Conservation (phyloP, 30 jellyfish, hydroid and myxozoan species). For the Hydractinia symbiolongicarpus region DNA sequence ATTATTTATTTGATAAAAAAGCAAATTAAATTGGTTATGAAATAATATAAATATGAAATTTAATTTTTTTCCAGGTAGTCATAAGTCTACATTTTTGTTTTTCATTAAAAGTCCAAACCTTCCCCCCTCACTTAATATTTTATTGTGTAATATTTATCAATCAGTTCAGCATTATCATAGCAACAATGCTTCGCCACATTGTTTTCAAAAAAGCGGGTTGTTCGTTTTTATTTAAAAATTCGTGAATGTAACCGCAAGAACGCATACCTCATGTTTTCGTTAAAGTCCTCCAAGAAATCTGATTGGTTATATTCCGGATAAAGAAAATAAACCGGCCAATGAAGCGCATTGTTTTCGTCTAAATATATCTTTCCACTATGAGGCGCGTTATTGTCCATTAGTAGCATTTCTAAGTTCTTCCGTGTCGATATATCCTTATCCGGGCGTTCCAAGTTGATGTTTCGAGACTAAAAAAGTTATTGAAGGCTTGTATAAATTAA, state of each 20-base stretch:
- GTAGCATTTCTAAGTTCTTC: constrained; percentile 2
- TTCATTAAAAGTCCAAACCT: too few relatives aligned
- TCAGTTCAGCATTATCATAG: too few relatives aligned
- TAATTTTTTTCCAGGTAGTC: too few relatives aligned
- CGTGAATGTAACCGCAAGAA: not conserved
- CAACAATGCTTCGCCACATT: too few relatives aligned
- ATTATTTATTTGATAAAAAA: not conserved
- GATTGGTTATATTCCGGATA: constrained; percentile 91
- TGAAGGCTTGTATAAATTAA: too few relatives aligned
- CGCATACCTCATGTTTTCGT: constrained; percentile 58
- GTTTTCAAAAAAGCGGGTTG: too few relatives aligned
- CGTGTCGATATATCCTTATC: not conserved
- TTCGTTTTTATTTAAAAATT: not conserved
- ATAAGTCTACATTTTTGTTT: too few relatives aligned
- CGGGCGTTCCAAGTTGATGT: constrained; percentile 20
- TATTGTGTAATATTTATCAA: too few relatives aligned
- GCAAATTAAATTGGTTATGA: too few relatives aligned
- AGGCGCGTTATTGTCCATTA: constrained; percentile 31
- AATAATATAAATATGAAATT: too few relatives aligned
- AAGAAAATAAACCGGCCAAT: constrained; percentile 88
- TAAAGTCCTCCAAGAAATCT: constrained; percentile 81
- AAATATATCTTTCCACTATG: constrained; percentile 42
- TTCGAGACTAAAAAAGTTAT: constrained; percentile 33
- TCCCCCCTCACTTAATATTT: too few relatives aligned
- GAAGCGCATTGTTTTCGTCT: constrained; percentile 61